Base-by-base conservation (phyloP, 1,140 invertebrate species). In the Leptopilina boulardi region DNA sequence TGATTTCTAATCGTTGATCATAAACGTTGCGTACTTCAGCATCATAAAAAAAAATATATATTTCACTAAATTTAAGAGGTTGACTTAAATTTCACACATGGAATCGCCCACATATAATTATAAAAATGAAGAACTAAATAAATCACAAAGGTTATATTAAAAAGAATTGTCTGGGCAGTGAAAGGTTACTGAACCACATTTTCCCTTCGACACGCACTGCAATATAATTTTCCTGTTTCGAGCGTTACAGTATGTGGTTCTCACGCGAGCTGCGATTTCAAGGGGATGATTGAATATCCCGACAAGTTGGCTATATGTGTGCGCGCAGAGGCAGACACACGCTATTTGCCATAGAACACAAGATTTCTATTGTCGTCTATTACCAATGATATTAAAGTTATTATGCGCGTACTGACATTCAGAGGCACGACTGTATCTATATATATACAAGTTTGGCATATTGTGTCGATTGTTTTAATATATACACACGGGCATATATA, bases 181-280 rank as follows among this genome's bases (percentile, higher is more conserved):
- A 66, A 66, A 66, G 59, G 23, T 66, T 66, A 66, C 15, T 66
- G 59, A 66, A 66, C 59, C 59, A 34, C 59, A 66, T 66, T 66
- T 66, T 30, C 59, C 59, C 59, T 23, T 66, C 59, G 59, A 66
- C 59, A 66, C 59, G 59, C 59, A 66, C 59, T 66, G 13, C 26
- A 66, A 66, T 66, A 34, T 66, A 34, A 66, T 66, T 66, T 66
- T 66, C 11, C 59, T 18, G 59, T 66, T 66, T 30, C 59, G 59
- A 66, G 59, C 59, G 59, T 66, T 66, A 66, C 59, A 66, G 15
- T 70, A 73, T 59, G 41, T 71, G 77, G 38, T 34, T 77, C 38
- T 78, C 79, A 41, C 76, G 77, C 73, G 56, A 71, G 30, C 74
- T 71, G 38, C 76, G 73, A 44, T 26, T 51, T 26, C 70, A 51